phyloP scores from a whole-genome alignment of 2,797 vertebrate species.

The Sebastolobus alascanus region DNA sequence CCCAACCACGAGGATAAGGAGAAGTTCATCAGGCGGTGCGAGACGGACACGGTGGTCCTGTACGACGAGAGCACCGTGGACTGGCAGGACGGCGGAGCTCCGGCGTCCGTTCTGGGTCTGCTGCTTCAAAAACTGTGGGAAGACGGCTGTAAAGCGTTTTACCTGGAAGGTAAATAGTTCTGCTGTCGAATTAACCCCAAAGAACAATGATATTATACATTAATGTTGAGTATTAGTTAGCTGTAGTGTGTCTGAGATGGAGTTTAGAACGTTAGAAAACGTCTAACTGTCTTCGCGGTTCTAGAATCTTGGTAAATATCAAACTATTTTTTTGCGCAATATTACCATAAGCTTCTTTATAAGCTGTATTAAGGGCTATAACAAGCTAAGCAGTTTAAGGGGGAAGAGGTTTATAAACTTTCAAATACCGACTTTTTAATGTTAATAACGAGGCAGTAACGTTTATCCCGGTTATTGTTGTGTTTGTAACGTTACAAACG shows the following conservation, averaged over 20 bases:
- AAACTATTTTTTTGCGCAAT: neutral
- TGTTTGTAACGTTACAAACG: neutral
- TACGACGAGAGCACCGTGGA: slow-evolving; percentile 94
- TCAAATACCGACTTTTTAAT: neutral
- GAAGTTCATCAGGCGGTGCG: slow-evolving; percentile 91
- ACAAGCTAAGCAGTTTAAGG: neutral
- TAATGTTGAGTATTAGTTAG: too few relatives aligned
- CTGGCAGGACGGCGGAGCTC: slow-evolving; percentile 81
- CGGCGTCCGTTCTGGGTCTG: slow-evolving; percentile 90
- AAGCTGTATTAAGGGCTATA: neutral
- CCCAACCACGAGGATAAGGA: slow-evolving; percentile 93
- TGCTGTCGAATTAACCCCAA: neutral
- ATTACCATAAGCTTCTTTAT: neutral
- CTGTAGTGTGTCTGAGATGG: neutral
- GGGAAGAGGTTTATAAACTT: slow-evolving; percentile 3
- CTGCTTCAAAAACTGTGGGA: slow-evolving; percentile 97
- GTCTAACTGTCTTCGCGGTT: neutral
- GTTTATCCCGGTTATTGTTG: neutral
- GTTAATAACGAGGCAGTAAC: neutral
- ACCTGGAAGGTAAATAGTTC: slow-evolving; percentile 90
- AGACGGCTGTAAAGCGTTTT: slow-evolving; percentile 94
- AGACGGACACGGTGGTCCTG: slow-evolving; percentile 93
- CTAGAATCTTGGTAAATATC: neutral
- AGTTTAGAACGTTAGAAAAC: neutral
- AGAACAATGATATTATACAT: neutral